These are phyloP conservation scores for Octopus sinensis DNA, from an alignment of 1,140 invertebrate species.

Conservation along the genomic window DNA sequence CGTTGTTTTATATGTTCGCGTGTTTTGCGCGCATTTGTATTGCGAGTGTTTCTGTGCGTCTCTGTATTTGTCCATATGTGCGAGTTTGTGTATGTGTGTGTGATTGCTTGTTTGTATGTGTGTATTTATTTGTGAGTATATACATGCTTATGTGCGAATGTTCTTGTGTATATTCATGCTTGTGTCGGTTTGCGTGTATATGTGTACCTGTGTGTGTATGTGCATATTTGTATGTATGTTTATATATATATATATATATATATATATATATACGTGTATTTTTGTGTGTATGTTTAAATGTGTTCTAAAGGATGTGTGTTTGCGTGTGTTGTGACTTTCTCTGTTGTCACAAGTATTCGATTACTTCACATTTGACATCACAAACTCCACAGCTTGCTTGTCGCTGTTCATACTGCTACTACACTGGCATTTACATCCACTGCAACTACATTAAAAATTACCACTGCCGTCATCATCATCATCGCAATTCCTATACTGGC, in stretches of 20 bases:
- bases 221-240: not conserved
- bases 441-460: too few species aligned
- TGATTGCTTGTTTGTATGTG: not conserved
- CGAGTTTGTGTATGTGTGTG: not conserved
- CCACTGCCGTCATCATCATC: too few species aligned
- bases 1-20: too few species aligned
- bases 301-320: conserved; percentile 2
- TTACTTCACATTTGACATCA: too few species aligned
- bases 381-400: too few species aligned
- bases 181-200: not conserved
- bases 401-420: too few species aligned
- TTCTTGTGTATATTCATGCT: not conserved
- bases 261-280: conserved; percentile 4
- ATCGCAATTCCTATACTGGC: too few species aligned
- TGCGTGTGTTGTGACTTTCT: conserved; percentile 14
- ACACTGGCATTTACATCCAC: too few species aligned
- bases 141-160: not conserved
- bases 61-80: not conserved
- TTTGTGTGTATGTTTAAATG: conserved; percentile 5
- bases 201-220: not conserved
- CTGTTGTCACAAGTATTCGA: too few species aligned
- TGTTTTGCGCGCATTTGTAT: not conserved
- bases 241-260: not conserved
- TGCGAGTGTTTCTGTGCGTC: not conserved
- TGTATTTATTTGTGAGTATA: not conserved